Conservation (phyloP, 2,888 invertebrate species). For the Mantis religiosa region DNA sequence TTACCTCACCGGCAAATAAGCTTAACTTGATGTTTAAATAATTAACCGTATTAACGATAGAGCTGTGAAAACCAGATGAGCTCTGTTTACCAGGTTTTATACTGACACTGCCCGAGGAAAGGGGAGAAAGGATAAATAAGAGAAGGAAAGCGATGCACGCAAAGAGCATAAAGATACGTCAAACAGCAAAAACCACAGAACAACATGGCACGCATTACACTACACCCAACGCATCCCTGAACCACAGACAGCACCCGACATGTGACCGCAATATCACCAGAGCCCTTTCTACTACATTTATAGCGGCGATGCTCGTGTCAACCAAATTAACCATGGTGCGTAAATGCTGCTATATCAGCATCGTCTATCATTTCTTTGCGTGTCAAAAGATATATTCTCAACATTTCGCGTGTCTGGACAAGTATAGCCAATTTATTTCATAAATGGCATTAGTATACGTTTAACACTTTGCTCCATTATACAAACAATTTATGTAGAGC, state of each 20-base stretch:
- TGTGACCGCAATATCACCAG: not conserved
- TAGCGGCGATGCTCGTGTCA: not conserved
- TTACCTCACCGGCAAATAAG: too few species aligned
- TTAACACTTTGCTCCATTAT: too few species aligned
- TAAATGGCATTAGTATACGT: not conserved
- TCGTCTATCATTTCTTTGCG: not conserved
- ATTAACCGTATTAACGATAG: too few species aligned
- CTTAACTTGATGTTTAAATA: too few species aligned
- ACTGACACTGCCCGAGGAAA: not conserved
- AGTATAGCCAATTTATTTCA: not conserved
- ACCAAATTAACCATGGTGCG: not conserved
- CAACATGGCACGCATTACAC: not conserved
- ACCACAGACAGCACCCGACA: not conserved
- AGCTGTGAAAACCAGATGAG: not conserved
- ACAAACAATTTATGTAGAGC: too few species aligned
- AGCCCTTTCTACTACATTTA: not conserved
- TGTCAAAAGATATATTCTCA: not conserved
- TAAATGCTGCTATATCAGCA: not conserved
- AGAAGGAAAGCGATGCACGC: not conserved
- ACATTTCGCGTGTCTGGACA: not conserved
- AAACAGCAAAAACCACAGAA: not conserved
- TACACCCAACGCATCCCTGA: not conserved
- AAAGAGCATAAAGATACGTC: not conserved
- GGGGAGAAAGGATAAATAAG: not conserved
- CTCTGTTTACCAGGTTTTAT: not conserved